Base-by-base conservation (phyloP, 2,888 invertebrate genomes). In the Trichacis sp. region DNA sequence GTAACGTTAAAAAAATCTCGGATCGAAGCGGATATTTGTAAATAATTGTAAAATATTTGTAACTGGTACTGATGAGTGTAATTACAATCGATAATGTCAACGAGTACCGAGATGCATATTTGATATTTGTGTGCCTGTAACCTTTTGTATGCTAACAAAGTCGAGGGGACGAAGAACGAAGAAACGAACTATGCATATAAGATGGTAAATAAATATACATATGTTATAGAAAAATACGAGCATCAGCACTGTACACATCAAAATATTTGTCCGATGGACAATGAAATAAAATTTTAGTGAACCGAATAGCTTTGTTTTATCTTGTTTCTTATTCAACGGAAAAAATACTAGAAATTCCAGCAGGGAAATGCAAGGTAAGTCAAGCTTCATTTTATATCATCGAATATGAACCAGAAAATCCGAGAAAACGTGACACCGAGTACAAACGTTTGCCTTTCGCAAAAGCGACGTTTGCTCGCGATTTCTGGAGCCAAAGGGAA, bases 41-140 rank as follows among this genome's bases (percentile, higher is more conserved):
- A 50, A 78, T 78, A 80, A 62, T 66, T 80, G 79, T 78, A 77
- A 72, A 46, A 79, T 77, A 78, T 66, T 72, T 68, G 66, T 62
- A 69, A 66, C 54, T 58, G 36, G 70, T 78, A 80, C 73, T 73
- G 74, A 72, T 79, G 81, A 79, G 73, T 82, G 82, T 83, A 81
- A 82, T 82, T 81, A 83, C 76, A 77, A 69, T 70, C 70, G 74
- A 74, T 79, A 81, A 77, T 78, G 68, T 72, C 71, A 74, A 74
- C 78, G 73, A 74, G 77, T 71, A 70, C 75, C 69, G 62, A 69
- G 64, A 81, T 79, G 80, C 81, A 80, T 82, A 82, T 82, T 82
- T 82, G 81, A 82, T 82, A 82, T 83, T 80, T 82, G 82, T 82
- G 82, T 83, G 82, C 82, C 82, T 83, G 82, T 82, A 82, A 80